Evolutionary conservation across 2,113 vertebrate species (phyloP), one percentile per base, ranked within the genome.

Genomic region (Macquaria ambigua): DNA sequence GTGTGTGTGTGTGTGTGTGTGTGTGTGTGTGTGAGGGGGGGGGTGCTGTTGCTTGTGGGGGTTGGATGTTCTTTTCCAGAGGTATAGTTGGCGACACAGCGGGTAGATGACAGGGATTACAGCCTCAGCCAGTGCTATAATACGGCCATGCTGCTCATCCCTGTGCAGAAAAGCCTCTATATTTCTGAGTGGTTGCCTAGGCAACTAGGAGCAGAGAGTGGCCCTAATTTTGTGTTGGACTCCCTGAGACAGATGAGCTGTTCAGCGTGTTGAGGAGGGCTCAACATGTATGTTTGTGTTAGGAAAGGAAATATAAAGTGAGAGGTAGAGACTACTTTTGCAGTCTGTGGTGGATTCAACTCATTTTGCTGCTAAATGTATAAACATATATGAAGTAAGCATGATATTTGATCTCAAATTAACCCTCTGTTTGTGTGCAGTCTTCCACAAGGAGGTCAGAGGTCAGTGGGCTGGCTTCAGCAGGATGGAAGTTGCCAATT

Each of bases 61-160:
- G 82, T 70, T 79, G 77, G 86, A 87, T 91, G 88, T 86, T 87
- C 88, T 90, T 85, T 90, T 91, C 72, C 90, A 83, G 89, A 86
- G 89, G 89, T 89, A 68, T 83, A 77, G 81, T 81, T n/a, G 73
- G 90, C 23, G 31, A 74, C 90, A 43, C 86, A 88, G 87, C 72
- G 48, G 89, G 91, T 73, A 85, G 92, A 87, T 91, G 90, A 92
- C 92, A 84, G 77, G 89, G 90, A 93, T 92, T 92, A 90, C 91
- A 89, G 87, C 86, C 70, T 39, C 89, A 86, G 91, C 82, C 87
- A 71, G 91, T 77, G 87, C 85, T 88, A 81, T 89, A 91, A 93
- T 67, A 68, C 62, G 48, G 28, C 89, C 85, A 43, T 4, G 90
- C 81, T 59, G 89, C 74, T 71, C 4, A 68, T 82, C 75, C 59